A percentile compares a stretch with the other conserved stretches of the same genome.
Evolutionary conservation across 2,113 vertebrate species (phyloP).

Genomic region (Limnothrissa miodon): DNA sequence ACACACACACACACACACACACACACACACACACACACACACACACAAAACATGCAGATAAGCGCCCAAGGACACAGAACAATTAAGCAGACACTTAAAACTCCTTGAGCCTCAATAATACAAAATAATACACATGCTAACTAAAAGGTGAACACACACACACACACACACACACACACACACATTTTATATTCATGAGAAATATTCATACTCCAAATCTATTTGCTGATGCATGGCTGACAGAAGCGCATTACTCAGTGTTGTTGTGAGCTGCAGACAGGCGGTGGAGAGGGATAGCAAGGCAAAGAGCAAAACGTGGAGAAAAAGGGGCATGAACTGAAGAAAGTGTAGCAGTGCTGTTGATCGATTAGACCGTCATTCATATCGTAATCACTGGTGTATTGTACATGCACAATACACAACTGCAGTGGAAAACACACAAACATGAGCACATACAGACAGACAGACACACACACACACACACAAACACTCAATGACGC

Average conservation of each 20-base stretch:
- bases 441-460: too few species aligned
- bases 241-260: conserved; percentile 1
- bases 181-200: conserved; percentile 18
- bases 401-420: background rate
- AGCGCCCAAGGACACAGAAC: background rate
- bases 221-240: background rate
- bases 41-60: background rate
- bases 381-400: background rate
- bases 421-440: background rate
- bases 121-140: background rate
- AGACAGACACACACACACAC: too few species aligned
- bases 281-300: background rate
- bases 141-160: background rate
- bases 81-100: conserved; percentile 7
- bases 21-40: conserved; percentile 1
- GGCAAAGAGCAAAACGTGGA: background rate
- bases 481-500: too few species aligned
- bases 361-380: background rate
- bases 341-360: background rate
- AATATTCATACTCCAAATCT: background rate
- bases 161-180: conserved; percentile 1
- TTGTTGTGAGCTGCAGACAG: background rate
- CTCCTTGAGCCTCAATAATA: background rate
- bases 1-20: background rate
- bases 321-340: background rate